These are phyloP conservation scores for Nibea albiflora DNA, from an alignment of 2,113 vertebrate species.

Conservation along the genomic window DNA sequence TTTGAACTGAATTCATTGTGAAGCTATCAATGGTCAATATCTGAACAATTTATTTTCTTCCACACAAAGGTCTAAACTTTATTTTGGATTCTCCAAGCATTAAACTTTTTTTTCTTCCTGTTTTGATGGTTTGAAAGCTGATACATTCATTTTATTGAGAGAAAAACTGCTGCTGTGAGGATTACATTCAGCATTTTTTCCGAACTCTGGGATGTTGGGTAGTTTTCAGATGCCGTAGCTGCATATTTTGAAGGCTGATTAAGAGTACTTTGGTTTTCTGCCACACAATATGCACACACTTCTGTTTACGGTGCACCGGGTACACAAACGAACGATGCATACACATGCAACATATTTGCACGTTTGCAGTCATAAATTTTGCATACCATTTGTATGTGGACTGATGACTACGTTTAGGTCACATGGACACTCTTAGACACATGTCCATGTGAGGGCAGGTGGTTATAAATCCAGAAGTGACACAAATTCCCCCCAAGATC, in stretches of 20 bases:
- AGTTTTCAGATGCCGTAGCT: slow-evolving; percentile 16
- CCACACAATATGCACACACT: background rate
- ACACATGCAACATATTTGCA: background rate
- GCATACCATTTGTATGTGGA: too few relatives aligned
- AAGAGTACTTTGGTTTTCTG: background rate
- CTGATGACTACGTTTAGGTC: too few relatives aligned
- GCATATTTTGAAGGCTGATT: background rate
- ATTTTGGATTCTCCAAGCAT: background rate
- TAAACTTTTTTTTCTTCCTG: background rate
- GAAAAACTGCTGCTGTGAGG: background rate
- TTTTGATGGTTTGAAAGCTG: slow-evolving; percentile 6
- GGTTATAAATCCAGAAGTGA: too few relatives aligned
- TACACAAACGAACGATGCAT: background rate
- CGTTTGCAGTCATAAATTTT: background rate
- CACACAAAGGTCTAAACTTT: background rate
- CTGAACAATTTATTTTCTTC: background rate
- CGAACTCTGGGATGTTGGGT: background rate
- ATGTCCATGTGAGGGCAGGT: too few relatives aligned
- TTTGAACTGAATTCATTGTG: slow-evolving; percentile 1
- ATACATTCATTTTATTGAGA: background rate
- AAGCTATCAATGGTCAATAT: background rate
- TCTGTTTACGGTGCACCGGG: background rate
- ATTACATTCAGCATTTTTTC: slow-evolving; percentile 16
- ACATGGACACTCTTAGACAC: too few relatives aligned
- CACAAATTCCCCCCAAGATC: too few relatives aligned